These are phyloP conservation scores for Patella depressa DNA, from an alignment of 2,888 invertebrate genomes.

Conservation along the genomic window DNA sequence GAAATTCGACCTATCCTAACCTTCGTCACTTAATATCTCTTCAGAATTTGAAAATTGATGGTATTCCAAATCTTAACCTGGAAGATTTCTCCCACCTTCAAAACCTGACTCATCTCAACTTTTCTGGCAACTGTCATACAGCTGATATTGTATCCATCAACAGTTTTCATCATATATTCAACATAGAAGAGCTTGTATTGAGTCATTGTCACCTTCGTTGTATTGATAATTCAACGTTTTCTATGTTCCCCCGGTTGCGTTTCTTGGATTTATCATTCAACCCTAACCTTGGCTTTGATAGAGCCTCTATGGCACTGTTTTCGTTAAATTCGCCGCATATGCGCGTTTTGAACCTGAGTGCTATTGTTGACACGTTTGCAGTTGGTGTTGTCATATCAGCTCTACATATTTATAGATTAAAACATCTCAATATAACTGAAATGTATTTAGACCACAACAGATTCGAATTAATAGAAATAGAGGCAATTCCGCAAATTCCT, in stretches of 20 bases:
- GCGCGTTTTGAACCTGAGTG: not conserved
- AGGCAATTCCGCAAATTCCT: not conserved
- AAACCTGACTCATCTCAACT: slow-evolving; percentile 4
- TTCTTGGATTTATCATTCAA: slow-evolving; percentile 11
- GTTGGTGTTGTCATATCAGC: not conserved
- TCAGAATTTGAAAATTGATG: slow-evolving; percentile 11
- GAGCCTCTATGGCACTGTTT: not conserved
- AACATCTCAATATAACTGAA: slow-evolving; percentile 11
- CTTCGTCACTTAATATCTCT: not conserved
- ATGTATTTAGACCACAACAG: slow-evolving; percentile 11
- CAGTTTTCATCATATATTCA: not conserved
- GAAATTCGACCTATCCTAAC: not conserved
- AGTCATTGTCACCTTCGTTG: not conserved
- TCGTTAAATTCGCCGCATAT: not conserved
- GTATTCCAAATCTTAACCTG: not conserved
- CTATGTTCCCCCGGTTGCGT: not conserved
- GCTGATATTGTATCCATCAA: not conserved
- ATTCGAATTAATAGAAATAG: not conserved
- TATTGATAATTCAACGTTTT: slow-evolving; percentile 5
- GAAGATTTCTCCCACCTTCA: not conserved
- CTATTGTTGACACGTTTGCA: not conserved
- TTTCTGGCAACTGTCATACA: slow-evolving; percentile 8
- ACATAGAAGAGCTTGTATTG: not conserved
- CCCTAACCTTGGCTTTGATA: not conserved
- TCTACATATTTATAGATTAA: not conserved